phyloP scores from a whole-genome alignment of 2,113 vertebrate genomes.

The Spermophilus dauricus region DNA sequence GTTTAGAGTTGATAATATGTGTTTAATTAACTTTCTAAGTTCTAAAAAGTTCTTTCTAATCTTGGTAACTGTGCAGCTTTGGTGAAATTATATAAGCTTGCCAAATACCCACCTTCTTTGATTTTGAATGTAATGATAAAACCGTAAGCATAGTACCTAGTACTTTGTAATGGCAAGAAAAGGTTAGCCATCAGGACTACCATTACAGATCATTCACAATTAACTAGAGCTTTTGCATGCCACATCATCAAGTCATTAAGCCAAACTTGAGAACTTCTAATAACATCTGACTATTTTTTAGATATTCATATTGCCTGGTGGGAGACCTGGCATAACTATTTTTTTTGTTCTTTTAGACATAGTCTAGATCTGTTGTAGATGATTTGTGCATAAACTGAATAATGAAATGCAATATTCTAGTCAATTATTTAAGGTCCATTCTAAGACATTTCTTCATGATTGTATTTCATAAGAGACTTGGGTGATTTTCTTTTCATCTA shows the following conservation, averaged over 20 bases:
- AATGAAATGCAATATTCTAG: background rate
- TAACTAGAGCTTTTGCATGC: background rate
- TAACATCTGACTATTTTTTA: background rate
- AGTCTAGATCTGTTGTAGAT: background rate
- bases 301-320: background rate
- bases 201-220: background rate
- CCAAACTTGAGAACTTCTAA: background rate
- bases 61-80: background rate
- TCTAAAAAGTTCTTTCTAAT: conserved; percentile 57
- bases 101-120: background rate
- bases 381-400: conserved; percentile 5
- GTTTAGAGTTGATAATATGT: background rate
- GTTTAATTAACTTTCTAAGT: background rate
- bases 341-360: conserved; percentile 39
- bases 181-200: background rate
- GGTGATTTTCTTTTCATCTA: background rate
- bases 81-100: background rate
- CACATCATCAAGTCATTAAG: background rate
- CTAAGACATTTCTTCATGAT: background rate
- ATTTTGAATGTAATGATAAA: conserved; percentile 15
- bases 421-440: background rate
- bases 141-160: background rate
- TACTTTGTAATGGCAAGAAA: conserved; percentile 4
- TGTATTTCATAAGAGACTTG: conserved; percentile 8
- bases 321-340: background rate